These are phyloP conservation scores for Clamator glandarius DNA, from an alignment of 2,797 vertebrate species.

Conservation along the genomic window DNA sequence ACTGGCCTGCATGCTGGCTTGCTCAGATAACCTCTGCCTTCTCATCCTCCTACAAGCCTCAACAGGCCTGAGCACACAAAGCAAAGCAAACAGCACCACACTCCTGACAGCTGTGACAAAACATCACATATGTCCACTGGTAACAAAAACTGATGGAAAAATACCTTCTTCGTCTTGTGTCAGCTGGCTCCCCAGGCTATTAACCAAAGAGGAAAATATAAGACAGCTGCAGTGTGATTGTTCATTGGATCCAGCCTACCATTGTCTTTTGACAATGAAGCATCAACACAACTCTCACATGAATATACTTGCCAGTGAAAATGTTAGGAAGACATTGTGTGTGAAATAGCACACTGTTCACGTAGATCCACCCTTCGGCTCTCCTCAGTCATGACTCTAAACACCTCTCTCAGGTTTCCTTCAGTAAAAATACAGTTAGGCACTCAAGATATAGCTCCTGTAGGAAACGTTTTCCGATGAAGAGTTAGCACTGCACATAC, in stretches of 20 bases:
- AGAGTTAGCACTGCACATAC: background rate
- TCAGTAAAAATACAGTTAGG: background rate
- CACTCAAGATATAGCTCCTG: background rate
- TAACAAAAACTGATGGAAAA: constrained; percentile 33
- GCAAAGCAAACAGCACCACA: constrained; percentile 9
- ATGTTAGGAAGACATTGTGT: background rate
- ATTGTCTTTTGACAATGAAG: background rate
- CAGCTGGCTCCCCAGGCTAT: constrained; percentile 38
- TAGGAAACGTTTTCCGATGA: background rate
- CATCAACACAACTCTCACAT: background rate
- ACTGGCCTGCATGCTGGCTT: background rate
- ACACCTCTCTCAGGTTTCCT: background rate
- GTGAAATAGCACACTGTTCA: background rate
- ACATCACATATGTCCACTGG: background rate
- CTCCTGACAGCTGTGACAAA: constrained; percentile 12
- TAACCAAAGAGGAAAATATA: constrained; percentile 42
- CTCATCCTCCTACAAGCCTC: background rate
- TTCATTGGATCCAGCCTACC: background rate
- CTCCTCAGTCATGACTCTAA: background rate
- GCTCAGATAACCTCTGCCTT: background rate
- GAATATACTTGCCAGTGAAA: background rate
- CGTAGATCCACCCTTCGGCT: background rate
- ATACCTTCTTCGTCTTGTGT: constrained; percentile 37
- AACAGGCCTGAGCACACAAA: background rate
- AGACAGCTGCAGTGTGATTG: background rate